A percentile compares a stretch with the other conserved stretches of the same genome.
phyloP scores from a whole-genome alignment of 1,140 invertebrate species.

The Rhysida immarginata region DNA sequence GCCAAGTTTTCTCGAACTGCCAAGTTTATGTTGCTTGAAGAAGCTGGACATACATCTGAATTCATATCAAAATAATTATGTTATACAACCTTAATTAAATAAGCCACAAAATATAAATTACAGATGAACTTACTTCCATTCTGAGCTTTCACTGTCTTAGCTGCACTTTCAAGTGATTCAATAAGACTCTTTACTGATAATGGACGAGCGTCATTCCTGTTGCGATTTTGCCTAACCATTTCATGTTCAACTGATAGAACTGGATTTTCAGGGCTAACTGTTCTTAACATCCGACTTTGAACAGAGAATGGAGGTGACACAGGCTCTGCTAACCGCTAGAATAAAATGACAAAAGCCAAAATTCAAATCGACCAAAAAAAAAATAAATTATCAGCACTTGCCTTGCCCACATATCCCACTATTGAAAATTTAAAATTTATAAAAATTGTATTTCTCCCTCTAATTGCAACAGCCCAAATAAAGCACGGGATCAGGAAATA shows the following conservation, averaged over 20 bases:
- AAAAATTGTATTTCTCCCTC: too few species aligned
- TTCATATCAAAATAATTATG: too few species aligned
- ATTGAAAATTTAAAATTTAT: too few species aligned
- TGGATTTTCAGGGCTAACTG: neutral
- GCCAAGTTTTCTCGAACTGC: neutral
- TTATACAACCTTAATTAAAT: too few species aligned
- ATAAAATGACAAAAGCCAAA: neutral
- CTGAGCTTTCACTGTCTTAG: conserved; percentile 41
- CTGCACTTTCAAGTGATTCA: conserved; percentile 72
- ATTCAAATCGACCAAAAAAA: too few species aligned
- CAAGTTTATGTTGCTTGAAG: too few species aligned
- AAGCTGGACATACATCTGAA: too few species aligned
- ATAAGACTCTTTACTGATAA: conserved; percentile 76
- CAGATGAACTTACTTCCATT: conserved; percentile 4
- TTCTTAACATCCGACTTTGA: neutral
- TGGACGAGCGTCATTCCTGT: conserved; percentile 34
- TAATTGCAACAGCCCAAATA: too few species aligned
- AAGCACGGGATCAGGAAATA: too few species aligned
- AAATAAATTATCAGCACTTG: too few species aligned
- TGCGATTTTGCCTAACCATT: neutral
- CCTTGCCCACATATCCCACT: too few species aligned
- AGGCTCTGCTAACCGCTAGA: neutral
- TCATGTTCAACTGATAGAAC: conserved; percentile 13
- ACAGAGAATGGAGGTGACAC: neutral
- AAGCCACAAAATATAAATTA: too few species aligned